Percentiles rank a stretch among this genome's conserved stretches.
Evolutionary conservation across 2,113 vertebrate genomes (phyloP).

Genomic region (Syngnathus scovelli): DNA sequence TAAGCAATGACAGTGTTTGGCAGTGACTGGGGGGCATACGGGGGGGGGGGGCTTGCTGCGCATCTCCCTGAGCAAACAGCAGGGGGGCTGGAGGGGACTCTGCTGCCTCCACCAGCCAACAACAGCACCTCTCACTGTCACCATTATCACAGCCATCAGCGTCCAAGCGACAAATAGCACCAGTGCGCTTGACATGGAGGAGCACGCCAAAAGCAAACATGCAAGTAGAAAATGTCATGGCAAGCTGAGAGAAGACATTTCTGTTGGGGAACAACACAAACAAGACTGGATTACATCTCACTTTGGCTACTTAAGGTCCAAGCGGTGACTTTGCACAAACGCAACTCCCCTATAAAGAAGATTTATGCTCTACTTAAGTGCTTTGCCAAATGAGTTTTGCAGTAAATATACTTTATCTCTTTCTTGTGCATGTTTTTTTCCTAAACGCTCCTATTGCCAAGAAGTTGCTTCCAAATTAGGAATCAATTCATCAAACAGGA

Average conservation of each 20-base stretch:
- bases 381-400: background rate
- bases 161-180: conserved; percentile 56
- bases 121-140: conserved; percentile 52
- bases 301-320: background rate
- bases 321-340: background rate
- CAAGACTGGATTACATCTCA: background rate
- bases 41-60: conserved; percentile 51
- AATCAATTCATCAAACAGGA: background rate
- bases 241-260: background rate
- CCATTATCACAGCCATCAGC: conserved; percentile 62
- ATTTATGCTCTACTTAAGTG: background rate
- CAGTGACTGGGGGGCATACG: conserved; percentile 24
- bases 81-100: conserved; percentile 32
- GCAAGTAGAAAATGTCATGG: background rate
- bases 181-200: conserved; percentile 41
- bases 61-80: conserved; percentile 59
- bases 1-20: conserved; percentile 60
- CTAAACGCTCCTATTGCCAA: background rate
- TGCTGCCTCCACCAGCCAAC: conserved; percentile 55
- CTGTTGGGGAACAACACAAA: background rate
- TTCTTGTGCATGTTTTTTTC: background rate
- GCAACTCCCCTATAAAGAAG: background rate
- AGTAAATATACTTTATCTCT: conserved; percentile 5
- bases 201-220: conserved; percentile 41
- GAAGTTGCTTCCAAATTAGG: background rate